phyloP scores from a whole-genome alignment of 2,888 invertebrate genomes.

The Drosophila testacea region DNA sequence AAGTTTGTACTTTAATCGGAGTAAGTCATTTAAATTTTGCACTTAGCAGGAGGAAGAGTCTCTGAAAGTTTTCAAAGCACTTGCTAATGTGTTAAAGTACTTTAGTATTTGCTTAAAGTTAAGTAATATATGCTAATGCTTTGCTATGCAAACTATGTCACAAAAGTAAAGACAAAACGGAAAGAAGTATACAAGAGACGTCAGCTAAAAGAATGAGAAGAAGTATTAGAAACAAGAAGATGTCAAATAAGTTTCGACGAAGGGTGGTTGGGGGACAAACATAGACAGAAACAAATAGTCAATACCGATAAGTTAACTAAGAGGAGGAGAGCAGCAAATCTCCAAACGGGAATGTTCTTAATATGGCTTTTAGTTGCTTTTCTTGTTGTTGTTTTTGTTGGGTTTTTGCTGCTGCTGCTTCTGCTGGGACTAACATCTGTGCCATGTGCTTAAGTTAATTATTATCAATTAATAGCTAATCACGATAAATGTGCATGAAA shows the following conservation, averaged over 20 bases:
- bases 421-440: constrained; percentile 56
- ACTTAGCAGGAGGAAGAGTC: neutral
- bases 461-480: constrained; percentile 80
- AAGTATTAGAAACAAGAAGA: constrained; percentile 1
- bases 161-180: constrained; percentile 12
- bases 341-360: constrained; percentile 45
- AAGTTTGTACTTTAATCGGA: constrained; percentile 3
- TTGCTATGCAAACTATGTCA: constrained; percentile 2
- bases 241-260: constrained; percentile 9
- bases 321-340: constrained; percentile 14
- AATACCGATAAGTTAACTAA: constrained; percentile 41
- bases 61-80: constrained; percentile 6
- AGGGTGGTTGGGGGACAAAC: neutral
- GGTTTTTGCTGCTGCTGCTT: constrained; percentile 12
- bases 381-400: constrained; percentile 17
- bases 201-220: neutral
- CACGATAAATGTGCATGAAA: constrained; percentile 79
- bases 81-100: constrained; percentile 17
- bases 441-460: constrained; percentile 77
- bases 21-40: neutral
- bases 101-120: constrained; percentile 17
- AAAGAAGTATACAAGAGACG: neutral
- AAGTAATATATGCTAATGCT: constrained; percentile 31
- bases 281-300: constrained; percentile 34
- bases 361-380: constrained; percentile 50